These are phyloP conservation scores for Acestrorhynchus altus DNA, from an alignment of 2,797 vertebrate species.

Conservation along the genomic window DNA sequence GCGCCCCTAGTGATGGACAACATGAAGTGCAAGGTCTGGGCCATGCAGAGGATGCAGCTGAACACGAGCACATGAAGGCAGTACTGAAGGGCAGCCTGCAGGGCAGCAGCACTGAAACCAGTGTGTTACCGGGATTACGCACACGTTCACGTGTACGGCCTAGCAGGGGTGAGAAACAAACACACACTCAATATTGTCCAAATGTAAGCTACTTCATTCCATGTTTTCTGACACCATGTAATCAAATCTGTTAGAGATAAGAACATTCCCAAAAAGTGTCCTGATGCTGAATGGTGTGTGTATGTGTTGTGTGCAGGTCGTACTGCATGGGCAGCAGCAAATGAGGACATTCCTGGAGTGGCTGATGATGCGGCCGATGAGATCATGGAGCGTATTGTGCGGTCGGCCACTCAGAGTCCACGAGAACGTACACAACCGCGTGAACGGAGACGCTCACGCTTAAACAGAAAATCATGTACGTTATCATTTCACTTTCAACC, in stretches of 20 bases:
- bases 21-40: slow-evolving; percentile 82
- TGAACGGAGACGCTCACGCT: slow-evolving; percentile 91
- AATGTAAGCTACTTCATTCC: too few species aligned
- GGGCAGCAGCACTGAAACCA: slow-evolving; percentile 67
- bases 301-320: slow-evolving; percentile 75
- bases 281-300: background rate
- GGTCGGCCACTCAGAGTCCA: slow-evolving; percentile 92
- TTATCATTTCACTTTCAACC: slow-evolving; percentile 12
- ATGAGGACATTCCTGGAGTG: slow-evolving; percentile 79
- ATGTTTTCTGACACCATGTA: background rate
- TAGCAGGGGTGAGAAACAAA: slow-evolving; percentile 38
- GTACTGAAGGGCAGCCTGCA: slow-evolving; percentile 85
- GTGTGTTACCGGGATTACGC: slow-evolving; percentile 75
- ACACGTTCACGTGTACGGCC: slow-evolving; percentile 82
- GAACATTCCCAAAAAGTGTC: too few species aligned
- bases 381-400: slow-evolving; percentile 97
- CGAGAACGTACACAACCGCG: slow-evolving; percentile 87
- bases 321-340: slow-evolving; percentile 73
- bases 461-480: slow-evolving; percentile 93
- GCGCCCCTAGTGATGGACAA: slow-evolving; percentile 70
- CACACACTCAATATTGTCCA: too few species aligned
- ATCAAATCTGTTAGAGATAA: too few species aligned
- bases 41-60: slow-evolving; percentile 84
- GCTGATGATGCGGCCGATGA: slow-evolving; percentile 90
- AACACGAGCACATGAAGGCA: slow-evolving; percentile 94